A percentile compares a stretch with the other conserved stretches of the same genome.
phyloP scores from a whole-genome alignment of 1,140 invertebrate species.

The Drosophila pseudoobscura region DNA sequence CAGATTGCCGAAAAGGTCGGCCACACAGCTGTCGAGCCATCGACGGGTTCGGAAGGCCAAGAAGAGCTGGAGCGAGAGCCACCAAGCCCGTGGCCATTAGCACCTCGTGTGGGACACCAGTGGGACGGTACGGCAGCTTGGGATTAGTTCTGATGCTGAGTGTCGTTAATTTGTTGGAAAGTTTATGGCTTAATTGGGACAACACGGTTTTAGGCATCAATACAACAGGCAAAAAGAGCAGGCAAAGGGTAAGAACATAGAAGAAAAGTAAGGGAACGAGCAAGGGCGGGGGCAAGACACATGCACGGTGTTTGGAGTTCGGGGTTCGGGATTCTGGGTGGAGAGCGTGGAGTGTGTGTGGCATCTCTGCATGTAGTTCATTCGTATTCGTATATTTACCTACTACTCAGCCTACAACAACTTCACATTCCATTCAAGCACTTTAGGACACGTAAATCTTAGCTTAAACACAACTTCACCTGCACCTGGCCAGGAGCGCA shows the following conservation, averaged over 20 bases:
- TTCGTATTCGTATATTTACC: conserved; percentile 60
- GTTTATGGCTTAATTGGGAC: conserved; percentile 42
- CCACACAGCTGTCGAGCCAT: conserved; percentile 32
- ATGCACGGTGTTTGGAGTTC: conserved; percentile 3
- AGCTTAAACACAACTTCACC: conserved; percentile 66
- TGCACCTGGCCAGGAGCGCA: conserved; percentile 67
- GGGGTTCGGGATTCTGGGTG: background rate
- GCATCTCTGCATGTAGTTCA: conserved; percentile 21
- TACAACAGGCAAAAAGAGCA: conserved; percentile 6
- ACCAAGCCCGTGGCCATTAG: background rate
- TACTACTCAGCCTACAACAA: conserved; percentile 64
- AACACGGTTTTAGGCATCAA: conserved; percentile 20
- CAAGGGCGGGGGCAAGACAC: background rate
- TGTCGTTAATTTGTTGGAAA: conserved; percentile 45
- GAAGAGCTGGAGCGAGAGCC: too few relatives aligned
- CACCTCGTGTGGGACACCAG: background rate
- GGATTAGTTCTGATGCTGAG: conserved; percentile 47
- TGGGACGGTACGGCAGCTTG: conserved; percentile 15
- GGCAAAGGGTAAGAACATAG: conserved; percentile 4
- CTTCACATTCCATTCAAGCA: conserved; percentile 70
- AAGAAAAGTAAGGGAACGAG: too few relatives aligned
- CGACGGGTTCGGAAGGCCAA: background rate
- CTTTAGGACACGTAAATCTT: conserved; percentile 64
- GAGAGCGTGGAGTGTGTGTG: background rate
- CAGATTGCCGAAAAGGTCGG: conserved; percentile 54